phyloP scores from a whole-genome alignment of 1,140 invertebrate genomes.

The Acromyrmex echinatior region DNA sequence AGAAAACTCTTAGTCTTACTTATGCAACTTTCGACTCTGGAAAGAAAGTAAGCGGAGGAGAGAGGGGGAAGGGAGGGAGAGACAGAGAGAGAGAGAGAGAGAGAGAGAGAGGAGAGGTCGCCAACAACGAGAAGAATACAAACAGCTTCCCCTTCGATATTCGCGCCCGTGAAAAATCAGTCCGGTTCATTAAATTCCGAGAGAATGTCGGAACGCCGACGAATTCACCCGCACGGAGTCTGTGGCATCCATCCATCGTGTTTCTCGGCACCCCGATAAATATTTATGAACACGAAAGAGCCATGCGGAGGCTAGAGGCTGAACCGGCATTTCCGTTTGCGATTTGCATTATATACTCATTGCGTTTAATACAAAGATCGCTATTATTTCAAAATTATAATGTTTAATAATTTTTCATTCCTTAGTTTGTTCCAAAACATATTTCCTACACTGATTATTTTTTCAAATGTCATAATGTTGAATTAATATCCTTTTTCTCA shows the following conservation, averaged over 20 bases:
- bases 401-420: neutral
- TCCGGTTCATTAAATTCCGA: constrained; percentile 84
- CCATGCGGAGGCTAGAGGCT: constrained; percentile 73
- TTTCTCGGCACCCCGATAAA: constrained; percentile 75
- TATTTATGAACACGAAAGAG: constrained; percentile 82
- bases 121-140: constrained; percentile 74
- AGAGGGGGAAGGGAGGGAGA: too few relatives aligned
- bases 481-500: neutral
- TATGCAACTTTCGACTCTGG: constrained; percentile 4
- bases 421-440: neutral
- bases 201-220: constrained; percentile 75
- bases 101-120: constrained; percentile 38
- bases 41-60: neutral
- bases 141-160: constrained; percentile 74
- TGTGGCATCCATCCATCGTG: constrained; percentile 54
- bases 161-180: constrained; percentile 82
- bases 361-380: neutral
- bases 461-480: neutral
- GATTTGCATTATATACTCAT: neutral
- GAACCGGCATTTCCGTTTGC: constrained; percentile 34
- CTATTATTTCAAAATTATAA: constrained; percentile 20
- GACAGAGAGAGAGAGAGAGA: neutral
- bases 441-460: neutral
- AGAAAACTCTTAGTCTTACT: neutral
- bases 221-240: constrained; percentile 45